Evolutionary conservation across 2,888 invertebrate genomes (phyloP).

Genomic region (Pinctada fucata): DNA sequence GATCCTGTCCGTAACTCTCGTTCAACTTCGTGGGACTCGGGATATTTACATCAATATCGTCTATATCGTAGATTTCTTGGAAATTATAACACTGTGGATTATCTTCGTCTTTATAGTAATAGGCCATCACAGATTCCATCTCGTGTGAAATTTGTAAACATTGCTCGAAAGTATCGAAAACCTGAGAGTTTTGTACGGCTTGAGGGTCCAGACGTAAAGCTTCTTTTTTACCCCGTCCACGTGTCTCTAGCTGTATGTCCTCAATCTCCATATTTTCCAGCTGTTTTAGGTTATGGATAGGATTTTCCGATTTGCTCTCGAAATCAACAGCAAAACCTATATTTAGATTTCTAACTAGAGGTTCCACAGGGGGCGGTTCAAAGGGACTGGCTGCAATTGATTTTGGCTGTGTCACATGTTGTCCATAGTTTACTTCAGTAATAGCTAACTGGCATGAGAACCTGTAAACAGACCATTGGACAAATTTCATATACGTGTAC

Average conservation of each 20-base stretch:
- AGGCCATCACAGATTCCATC: slow-evolving; percentile 69
- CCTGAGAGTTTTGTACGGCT: slow-evolving; percentile 27
- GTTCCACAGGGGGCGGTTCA: slow-evolving; percentile 31
- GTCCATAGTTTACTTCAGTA: slow-evolving; percentile 80
- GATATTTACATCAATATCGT: slow-evolving; percentile 37
- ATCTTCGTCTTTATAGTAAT: slow-evolving; percentile 65
- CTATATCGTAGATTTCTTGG: slow-evolving; percentile 55
- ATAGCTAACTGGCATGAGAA: slow-evolving; percentile 83
- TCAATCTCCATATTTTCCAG: slow-evolving; percentile 43
- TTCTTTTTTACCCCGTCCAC: slow-evolving; percentile 15
- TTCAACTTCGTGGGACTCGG: slow-evolving; percentile 26
- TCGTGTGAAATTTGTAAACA: slow-evolving; percentile 66
- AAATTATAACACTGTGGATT: slow-evolving; percentile 49
- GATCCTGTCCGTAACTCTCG: slow-evolving; percentile 5
- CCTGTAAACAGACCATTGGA: slow-evolving; percentile 56
- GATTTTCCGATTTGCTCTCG: slow-evolving; percentile 43
- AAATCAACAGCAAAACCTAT: slow-evolving; percentile 69
- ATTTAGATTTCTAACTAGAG: slow-evolving; percentile 72
- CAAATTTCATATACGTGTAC: slow-evolving; percentile 5
- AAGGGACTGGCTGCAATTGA: slow-evolving; percentile 29
- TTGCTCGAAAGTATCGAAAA: slow-evolving; percentile 69
- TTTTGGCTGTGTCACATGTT: slow-evolving; percentile 25
- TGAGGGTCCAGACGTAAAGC: slow-evolving; percentile 7
- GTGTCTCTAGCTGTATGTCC: slow-evolving; percentile 29
- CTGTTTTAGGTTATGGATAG: slow-evolving; percentile 31